phyloP scores from a whole-genome alignment of 2,113 vertebrate species.

The Oplegnathus fasciatus region DNA sequence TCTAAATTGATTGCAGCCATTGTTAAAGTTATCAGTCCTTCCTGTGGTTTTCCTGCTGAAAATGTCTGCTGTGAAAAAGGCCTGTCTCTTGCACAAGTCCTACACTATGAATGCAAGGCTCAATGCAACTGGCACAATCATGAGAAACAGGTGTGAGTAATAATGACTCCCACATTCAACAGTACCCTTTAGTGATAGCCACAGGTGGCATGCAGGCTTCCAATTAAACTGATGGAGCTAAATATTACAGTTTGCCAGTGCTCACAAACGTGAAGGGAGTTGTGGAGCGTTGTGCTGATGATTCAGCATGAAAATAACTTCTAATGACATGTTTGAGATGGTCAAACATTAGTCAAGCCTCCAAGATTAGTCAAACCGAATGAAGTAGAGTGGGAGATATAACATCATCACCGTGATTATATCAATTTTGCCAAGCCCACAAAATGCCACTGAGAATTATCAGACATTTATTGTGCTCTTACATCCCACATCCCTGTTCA shows the following conservation, averaged over 20 bases:
- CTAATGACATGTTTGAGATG: slow-evolving; percentile 37
- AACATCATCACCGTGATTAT: background rate
- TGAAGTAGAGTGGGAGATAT: background rate
- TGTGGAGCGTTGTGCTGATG: background rate
- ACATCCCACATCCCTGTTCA: background rate
- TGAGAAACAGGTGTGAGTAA: slow-evolving; percentile 51
- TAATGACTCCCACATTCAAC: slow-evolving; percentile 43
- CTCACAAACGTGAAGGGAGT: slow-evolving; percentile 15
- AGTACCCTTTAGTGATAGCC: slow-evolving; percentile 35
- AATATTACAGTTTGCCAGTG: slow-evolving; percentile 23
- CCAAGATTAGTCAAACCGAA: background rate
- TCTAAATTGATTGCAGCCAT: slow-evolving; percentile 3
- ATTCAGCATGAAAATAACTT: slow-evolving; percentile 9
- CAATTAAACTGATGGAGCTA: slow-evolving; percentile 45
- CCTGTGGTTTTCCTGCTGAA: background rate
- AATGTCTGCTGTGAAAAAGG: slow-evolving; percentile 9
- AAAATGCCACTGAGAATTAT: background rate
- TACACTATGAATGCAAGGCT: slow-evolving; percentile 11
- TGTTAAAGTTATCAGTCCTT: background rate
- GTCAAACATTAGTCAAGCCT: slow-evolving; percentile 7
- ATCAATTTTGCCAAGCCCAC: background rate
- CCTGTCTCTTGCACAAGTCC: background rate
- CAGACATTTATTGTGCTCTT: background rate
- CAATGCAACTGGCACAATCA: slow-evolving; percentile 18
- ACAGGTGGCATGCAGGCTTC: slow-evolving; percentile 50